These are phyloP conservation scores for Novumbra hubbsi DNA, from an alignment of 2,797 vertebrate species.

Conservation along the genomic window DNA sequence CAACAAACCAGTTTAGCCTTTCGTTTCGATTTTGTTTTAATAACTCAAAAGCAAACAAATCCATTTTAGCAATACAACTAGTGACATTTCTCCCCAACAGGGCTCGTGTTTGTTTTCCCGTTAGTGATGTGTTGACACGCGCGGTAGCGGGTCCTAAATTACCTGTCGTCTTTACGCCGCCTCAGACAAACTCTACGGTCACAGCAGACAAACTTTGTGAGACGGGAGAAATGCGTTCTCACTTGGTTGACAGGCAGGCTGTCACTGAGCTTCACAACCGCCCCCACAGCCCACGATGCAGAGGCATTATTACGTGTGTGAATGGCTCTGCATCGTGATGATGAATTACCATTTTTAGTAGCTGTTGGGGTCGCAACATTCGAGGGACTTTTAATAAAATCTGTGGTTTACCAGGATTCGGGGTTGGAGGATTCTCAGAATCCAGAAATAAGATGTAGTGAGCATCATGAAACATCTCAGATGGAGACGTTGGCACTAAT, in stretches of 20 bases:
- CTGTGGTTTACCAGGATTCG: too few relatives aligned
- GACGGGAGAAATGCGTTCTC: background rate
- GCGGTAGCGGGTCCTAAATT: background rate
- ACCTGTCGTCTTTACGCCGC: background rate
- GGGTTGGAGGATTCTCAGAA: too few relatives aligned
- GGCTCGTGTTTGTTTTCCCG: background rate
- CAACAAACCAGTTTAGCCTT: too few relatives aligned
- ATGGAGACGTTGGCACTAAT: background rate
- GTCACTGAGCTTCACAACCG: background rate
- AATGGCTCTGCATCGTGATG: background rate
- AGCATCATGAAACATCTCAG: background rate
- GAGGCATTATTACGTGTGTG: too few relatives aligned
- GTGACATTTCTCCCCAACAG: background rate
- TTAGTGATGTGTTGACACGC: background rate
- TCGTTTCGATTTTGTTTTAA: background rate
- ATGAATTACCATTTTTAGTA: background rate
- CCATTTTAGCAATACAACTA: background rate
- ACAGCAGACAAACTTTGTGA: background rate
- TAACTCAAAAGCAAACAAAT: background rate
- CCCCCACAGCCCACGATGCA: background rate
- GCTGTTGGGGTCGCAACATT: too few relatives aligned
- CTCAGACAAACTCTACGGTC: background rate
- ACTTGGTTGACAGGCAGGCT: background rate
- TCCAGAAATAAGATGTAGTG: too few relatives aligned
- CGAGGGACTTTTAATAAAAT: too few relatives aligned